Base-by-base conservation (phyloP, 2,113 vertebrate genomes). In the Plecotus auritus region DNA sequence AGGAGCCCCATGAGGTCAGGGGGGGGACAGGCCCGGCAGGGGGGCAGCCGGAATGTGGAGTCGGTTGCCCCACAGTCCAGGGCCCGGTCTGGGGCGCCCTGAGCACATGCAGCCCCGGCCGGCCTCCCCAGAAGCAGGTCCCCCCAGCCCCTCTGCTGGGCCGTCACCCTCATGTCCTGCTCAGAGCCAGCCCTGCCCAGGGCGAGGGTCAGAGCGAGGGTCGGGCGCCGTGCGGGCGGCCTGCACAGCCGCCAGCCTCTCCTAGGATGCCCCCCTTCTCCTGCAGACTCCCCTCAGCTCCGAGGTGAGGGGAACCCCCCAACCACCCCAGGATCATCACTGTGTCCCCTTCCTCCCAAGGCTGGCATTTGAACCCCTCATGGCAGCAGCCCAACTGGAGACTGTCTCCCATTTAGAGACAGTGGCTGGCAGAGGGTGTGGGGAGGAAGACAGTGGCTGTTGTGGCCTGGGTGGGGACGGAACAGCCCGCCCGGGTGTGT, bases 311-410 rank as follows among this genome's bases (percentile, higher is more conserved):
- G 70, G 26, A 18, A 28, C 9, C 45, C 70, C 23, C 26, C 1
- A 18, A 40, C 47, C 9, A 16, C 2, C 23, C 49, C 13, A 13
- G 37, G 47, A 18, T 2, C 12, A 1, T 7, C 40, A 6, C 32
- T 17, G 17, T 11, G 6, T 32, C 49, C 49, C 9, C 7, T 10
- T 23, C 30, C 40, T 49, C 47, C 18, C 47, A 16, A 4, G 28
- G 22, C 51, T 49, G 23, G 8, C 16, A 3, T n/a, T 42, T n/a
- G 51, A 78, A 40, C 10, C 13, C 56, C 28, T 9, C 28, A 35
- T 1, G 4, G 2, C 22, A 13, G 47, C 3, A 10, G 26, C 45
- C 73, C 4, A 5, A 16, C 54, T 4, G 1, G 22, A n/a, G 32
- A 17, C 64, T 10, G n/a, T 22, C 10, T 12, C n/a, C 37, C 5